A percentile compares a stretch with the other conserved stretches of the same genome.
Conservation (phyloP, 1,140 invertebrate genomes). For the Parapsyche elsis region DNA sequence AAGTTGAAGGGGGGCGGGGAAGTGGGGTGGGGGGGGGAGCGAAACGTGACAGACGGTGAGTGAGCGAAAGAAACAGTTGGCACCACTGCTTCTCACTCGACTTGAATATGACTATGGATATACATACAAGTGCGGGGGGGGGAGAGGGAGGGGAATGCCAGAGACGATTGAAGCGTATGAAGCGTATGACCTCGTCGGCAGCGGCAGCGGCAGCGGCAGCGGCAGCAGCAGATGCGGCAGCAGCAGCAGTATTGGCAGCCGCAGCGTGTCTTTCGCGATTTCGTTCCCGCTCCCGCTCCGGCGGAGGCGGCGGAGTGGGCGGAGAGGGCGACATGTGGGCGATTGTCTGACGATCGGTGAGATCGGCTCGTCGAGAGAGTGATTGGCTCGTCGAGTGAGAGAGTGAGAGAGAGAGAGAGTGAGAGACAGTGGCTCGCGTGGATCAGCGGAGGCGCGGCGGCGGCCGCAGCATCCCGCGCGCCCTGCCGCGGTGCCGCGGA, state of each 20-base stretch:
- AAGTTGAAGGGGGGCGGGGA: neutral
- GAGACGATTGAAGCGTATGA: neutral
- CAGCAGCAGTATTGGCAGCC: neutral
- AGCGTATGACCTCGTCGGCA: no score
- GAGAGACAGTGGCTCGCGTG: slow-evolving; percentile 16
- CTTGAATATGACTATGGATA: no score
- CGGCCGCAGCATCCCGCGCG: neutral
- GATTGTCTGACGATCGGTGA: neutral
- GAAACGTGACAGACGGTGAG: no score
- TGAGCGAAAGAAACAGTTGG: no score
- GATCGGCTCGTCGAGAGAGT: neutral
- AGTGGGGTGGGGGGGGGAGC: neutral
- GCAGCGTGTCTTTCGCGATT: neutral
- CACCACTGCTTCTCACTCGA: no score
- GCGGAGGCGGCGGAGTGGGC: slow-evolving; percentile 10
- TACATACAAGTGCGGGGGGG: neutral
- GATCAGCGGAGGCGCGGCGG: neutral
- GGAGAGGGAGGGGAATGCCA: neutral
- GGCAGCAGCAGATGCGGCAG: neutral
- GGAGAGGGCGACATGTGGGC: slow-evolving; percentile 31
- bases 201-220: neutral
- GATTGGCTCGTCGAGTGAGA: no score
- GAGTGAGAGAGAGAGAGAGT: no score
- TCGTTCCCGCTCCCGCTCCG: neutral
- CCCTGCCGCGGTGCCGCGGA: neutral